Base-by-base conservation (phyloP, 1,140 invertebrate genomes). In the Chrysopa pallens region DNA sequence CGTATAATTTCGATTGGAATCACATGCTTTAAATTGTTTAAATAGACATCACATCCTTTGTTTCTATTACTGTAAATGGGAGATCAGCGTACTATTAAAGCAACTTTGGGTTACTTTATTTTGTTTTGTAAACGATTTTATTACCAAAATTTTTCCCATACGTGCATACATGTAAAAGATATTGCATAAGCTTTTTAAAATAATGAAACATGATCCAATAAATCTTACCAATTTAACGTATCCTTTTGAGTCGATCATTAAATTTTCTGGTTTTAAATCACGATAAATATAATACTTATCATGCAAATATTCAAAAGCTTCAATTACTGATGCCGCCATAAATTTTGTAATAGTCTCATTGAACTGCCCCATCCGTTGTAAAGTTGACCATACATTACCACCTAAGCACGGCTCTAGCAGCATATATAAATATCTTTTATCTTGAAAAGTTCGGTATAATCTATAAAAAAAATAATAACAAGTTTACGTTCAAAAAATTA, bases 391-490 rank as follows among this genome's bases (percentile, higher is more conserved):
- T 8, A 98, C 74, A 62, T 98, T 94, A 9, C 95, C 95, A 6
- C 94, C 94, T 33, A 98, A 71, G 59, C 93, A 94, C 0, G 85
- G 78, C 66, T 98, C 95, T 79, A 98, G 83, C 33, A 98, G 61
- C 68, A 98, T 94, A 60, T 98, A 98, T 6, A 98, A 75, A 60
- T 92, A 96, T 58, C 94, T 96, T 38, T 70, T 72, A 63, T 97
- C 92, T 58, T 90, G 87, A 61, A 86, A 98, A 1, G 93, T 98
- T 46, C 79, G 80, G 63, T 85, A 95, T 39, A 97, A 69, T 55
- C 89, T 93, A n/a, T n/a, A 23, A 23, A 23, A 23, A 23, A 23
- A 23, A 23, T 23, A 23, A 23, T n/a, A n/a, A n/a, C n/a, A n/a
- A 23, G 8, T 3, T 29, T 11, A 36, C 11, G 11, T n/a, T 36